Conservation (phyloP, 1,140 invertebrate species). For the Hermetia illucens region DNA sequence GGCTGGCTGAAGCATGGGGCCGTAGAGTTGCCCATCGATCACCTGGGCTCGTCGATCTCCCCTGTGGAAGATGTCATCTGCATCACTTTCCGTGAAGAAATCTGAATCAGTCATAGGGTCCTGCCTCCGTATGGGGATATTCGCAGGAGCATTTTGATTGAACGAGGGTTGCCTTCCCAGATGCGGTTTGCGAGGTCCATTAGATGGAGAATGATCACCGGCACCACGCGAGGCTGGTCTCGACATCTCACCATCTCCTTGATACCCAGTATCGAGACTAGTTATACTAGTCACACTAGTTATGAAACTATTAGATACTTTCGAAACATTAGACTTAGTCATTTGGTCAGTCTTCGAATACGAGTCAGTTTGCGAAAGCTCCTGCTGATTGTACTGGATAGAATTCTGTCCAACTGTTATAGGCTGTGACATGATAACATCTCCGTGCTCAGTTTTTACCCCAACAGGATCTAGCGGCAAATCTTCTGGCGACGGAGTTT, state of each 20-base stretch:
- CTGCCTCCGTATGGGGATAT: slow-evolving; percentile 34
- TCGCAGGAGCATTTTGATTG: slow-evolving; percentile 14
- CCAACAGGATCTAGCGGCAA: slow-evolving; percentile 56
- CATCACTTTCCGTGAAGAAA: slow-evolving; percentile 77
- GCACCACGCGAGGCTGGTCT: slow-evolving; percentile 59
- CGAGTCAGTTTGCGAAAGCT: slow-evolving; percentile 33
- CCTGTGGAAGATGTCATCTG: slow-evolving; percentile 58
- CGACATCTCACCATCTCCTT: slow-evolving; percentile 73
- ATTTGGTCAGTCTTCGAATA: slow-evolving; percentile 38
- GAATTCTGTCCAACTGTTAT: background rate
- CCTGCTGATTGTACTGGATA: slow-evolving; percentile 9
- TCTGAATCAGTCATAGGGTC: slow-evolving; percentile 81
- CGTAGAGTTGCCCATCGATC: slow-evolving; percentile 71
- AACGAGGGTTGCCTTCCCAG: slow-evolving; percentile 25
- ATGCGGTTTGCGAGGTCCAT: slow-evolving; percentile 14
- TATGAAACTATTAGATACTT: slow-evolving; percentile 51
- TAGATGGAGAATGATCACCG: slow-evolving; percentile 47
- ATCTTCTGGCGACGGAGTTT: slow-evolving; percentile 69
- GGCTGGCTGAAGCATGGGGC: slow-evolving; percentile 35
- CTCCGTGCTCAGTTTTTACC: slow-evolving; percentile 30
- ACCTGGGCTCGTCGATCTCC: slow-evolving; percentile 60
- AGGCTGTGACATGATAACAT: slow-evolving; percentile 31
- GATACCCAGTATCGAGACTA: slow-evolving; percentile 71
- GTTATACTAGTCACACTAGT: slow-evolving; percentile 74
- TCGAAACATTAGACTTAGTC: slow-evolving; percentile 42